phyloP scores from a whole-genome alignment of 2,888 invertebrate species.

The Dynastes maya region DNA sequence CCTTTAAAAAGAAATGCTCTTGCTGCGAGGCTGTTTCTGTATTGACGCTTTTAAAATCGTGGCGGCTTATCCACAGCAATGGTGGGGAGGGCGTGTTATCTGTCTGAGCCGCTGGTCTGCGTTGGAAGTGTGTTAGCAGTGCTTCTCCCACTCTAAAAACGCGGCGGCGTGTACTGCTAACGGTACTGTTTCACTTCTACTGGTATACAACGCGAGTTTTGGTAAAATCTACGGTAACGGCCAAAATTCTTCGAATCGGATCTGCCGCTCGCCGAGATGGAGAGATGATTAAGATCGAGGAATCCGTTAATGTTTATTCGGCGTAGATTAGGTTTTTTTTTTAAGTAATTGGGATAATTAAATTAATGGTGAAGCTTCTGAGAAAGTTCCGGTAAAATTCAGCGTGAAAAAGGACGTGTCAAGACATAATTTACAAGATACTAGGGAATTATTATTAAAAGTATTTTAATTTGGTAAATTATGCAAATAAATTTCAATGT shows the following conservation, averaged over 20 bases:
- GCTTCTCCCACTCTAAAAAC: constrained; percentile 53
- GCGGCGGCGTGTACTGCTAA: constrained; percentile 57
- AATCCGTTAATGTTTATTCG: background rate
- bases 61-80: background rate
- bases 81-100: constrained; percentile 22
- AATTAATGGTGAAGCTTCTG: too few relatives aligned
- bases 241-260: constrained; percentile 8
- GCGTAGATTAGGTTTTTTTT: too few relatives aligned
- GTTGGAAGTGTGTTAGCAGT: constrained; percentile 64
- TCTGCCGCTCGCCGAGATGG: background rate
- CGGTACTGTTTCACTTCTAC: constrained; percentile 66
- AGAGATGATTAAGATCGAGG: constrained; percentile 2
- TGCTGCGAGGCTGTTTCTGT: background rate
- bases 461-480: too few relatives aligned
- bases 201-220: constrained; percentile 38
- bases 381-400: too few relatives aligned
- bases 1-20: too few relatives aligned
- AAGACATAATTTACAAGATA: too few relatives aligned
- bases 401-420: too few relatives aligned
- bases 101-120: constrained; percentile 48
- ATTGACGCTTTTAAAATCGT: constrained; percentile 2
- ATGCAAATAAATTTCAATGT: too few relatives aligned
- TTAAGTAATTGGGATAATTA: too few relatives aligned
- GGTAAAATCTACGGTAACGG: constrained; percentile 16
- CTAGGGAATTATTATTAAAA: too few relatives aligned